Percentiles rank a stretch among this genome's conserved stretches.
These are phyloP conservation scores for Dendrolimus punctatus DNA, from an alignment of 1,140 invertebrate species.

Conservation along the genomic window DNA sequence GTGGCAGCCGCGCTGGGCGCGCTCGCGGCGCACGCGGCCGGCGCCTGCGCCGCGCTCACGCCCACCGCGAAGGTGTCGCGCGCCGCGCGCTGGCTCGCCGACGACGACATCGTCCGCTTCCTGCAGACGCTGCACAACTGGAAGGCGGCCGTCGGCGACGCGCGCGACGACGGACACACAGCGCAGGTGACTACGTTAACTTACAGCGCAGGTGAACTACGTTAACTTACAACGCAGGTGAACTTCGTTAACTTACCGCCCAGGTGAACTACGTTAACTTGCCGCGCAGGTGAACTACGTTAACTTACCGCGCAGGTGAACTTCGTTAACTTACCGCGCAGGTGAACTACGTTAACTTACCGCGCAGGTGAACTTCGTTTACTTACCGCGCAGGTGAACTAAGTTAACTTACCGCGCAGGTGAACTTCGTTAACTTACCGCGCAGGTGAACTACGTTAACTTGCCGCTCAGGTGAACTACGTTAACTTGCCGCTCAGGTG, in stretches of 20 bases:
- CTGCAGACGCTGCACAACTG: constrained; percentile 76
- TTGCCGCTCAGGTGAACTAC: no score
- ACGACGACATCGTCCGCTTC: constrained; percentile 94
- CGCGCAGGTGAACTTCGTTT: no score
- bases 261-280: constrained; percentile 10
- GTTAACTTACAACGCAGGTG: no score
- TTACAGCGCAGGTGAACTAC: no score
- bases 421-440: no score
- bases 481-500: constrained; percentile 16
- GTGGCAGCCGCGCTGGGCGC: constrained; percentile 7
- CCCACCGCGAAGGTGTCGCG: constrained; percentile 74
- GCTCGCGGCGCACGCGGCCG: constrained; percentile 13
- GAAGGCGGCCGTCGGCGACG: constrained; percentile 32
- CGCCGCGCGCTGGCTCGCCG: constrained; percentile 93
- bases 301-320: no score
- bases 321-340: constrained; percentile 10
- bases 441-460: no score
- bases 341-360: constrained; percentile 7
- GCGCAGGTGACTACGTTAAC: no score
- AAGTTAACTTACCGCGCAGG: constrained; percentile 12
- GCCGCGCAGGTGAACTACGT: no score
- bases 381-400: no score
- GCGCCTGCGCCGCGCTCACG: constrained; percentile 79
- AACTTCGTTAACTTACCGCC: constrained; percentile 5
- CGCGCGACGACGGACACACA: constrained; percentile 19